These are phyloP conservation scores for Octodon degus DNA, from an alignment of 2,113 vertebrate genomes.

Conservation along the genomic window DNA sequence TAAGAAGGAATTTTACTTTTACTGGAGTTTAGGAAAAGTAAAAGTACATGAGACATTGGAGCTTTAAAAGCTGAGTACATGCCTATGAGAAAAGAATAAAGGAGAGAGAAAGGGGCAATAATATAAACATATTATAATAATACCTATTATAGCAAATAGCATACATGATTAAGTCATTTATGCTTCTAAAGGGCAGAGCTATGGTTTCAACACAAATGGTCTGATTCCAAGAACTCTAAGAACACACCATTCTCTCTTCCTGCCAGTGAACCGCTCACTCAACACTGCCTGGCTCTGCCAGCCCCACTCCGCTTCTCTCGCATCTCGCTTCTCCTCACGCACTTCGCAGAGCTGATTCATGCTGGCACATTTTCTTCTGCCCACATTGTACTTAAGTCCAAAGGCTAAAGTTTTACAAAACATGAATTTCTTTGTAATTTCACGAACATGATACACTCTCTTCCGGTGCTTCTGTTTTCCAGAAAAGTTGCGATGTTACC, in stretches of 20 bases:
- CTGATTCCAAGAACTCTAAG: neutral
- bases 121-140: neutral
- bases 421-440: neutral
- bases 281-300: neutral
- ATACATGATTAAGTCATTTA: neutral
- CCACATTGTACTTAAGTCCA: constrained; percentile 20
- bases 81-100: neutral
- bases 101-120: neutral
- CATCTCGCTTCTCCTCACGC: neutral
- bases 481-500: constrained; percentile 29
- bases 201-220: neutral
- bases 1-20: neutral
- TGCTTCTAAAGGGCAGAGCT: neutral
- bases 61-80: neutral
- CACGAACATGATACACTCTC: neutral
- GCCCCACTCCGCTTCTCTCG: neutral
- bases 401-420: constrained; percentile 19
- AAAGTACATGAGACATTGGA: neutral
- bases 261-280: neutral
- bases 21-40: neutral
- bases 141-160: neutral
- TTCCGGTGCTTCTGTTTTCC: constrained; percentile 54
- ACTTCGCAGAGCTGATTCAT: neutral
- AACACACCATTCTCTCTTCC: neutral
- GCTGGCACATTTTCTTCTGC: neutral